A percentile compares a stretch with the other conserved stretches of the same genome.
These are phyloP conservation scores for Diloba caeruleocephala DNA, from an alignment of 2,888 invertebrate species.

Conservation along the genomic window DNA sequence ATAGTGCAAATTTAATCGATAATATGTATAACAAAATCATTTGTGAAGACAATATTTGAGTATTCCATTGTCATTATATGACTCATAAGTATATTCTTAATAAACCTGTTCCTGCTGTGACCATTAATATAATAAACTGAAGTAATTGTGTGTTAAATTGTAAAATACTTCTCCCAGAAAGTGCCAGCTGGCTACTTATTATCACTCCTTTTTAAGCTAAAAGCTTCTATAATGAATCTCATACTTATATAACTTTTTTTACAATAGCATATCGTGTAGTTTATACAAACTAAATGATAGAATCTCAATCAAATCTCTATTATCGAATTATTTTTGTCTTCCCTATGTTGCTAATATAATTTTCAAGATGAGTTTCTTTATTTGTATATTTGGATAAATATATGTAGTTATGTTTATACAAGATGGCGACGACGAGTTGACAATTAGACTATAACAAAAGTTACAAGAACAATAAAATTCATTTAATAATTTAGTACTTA, in stretches of 20 bases:
- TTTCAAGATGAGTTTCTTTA: no score
- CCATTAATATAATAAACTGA: no score
- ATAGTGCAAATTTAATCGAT: slow-evolving; percentile 3
- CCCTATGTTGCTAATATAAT: no score
- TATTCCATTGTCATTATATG: slow-evolving; percentile 31
- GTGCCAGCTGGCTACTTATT: slow-evolving; percentile 70
- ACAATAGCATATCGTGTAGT: slow-evolving; percentile 1
- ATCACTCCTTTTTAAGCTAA: slow-evolving; percentile 17
- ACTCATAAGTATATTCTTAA: slow-evolving; percentile 17
- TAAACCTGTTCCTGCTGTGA: background rate
- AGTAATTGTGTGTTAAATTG: slow-evolving; percentile 17
- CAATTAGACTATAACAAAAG: no score
- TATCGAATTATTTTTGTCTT: slow-evolving; percentile 8
- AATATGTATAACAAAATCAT: slow-evolving; percentile 10
- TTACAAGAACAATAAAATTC: no score
- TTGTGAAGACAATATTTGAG: slow-evolving; percentile 30
- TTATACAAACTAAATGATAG: slow-evolving; percentile 4
- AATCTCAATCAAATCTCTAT: slow-evolving; percentile 19
- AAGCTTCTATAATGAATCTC: slow-evolving; percentile 37
- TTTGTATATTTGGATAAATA: no score
- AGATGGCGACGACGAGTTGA: no score
- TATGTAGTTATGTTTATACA: no score
- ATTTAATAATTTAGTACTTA: no score
- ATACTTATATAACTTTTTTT: slow-evolving; percentile 7
- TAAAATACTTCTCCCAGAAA: slow-evolving; percentile 64